phyloP scores from a whole-genome alignment of 2,797 vertebrate genomes.

The Cygnus olor region DNA sequence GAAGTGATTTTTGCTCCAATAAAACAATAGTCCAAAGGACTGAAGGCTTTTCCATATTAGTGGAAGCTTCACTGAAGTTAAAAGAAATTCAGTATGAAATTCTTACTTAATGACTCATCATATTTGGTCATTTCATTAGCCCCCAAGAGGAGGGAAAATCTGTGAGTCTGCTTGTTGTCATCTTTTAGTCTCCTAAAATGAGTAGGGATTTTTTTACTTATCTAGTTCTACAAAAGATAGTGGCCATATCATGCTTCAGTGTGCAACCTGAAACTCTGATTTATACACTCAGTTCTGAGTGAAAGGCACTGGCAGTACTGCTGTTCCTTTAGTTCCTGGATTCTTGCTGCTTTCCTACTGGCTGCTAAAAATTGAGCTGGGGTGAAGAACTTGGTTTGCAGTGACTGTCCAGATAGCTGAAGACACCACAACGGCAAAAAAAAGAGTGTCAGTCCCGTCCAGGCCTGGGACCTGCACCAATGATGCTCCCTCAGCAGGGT shows the following conservation, averaged over 20 bases:
- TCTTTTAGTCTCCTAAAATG: background rate
- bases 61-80: slow-evolving; percentile 9
- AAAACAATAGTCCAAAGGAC: background rate
- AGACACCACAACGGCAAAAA: background rate
- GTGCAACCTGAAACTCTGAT: background rate
- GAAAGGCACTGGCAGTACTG: background rate
- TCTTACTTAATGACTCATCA: background rate
- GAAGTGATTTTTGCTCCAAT: background rate
- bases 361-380: background rate
- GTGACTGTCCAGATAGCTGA: background rate
- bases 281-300: background rate
- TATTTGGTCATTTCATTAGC: background rate
- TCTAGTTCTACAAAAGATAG: background rate
- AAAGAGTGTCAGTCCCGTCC: background rate
- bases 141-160: background rate
- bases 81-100: background rate
- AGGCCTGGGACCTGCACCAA: background rate
- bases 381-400: background rate
- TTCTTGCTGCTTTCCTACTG: background rate
- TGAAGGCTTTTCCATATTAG: slow-evolving; percentile 11
- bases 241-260: background rate
- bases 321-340: background rate
- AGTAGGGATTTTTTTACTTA: background rate
- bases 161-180: background rate
- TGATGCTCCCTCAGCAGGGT: accelerated